Percentiles rank a stretch among this genome's conserved stretches.
phyloP scores from a whole-genome alignment of 2,113 vertebrate species.

The Nothobranchius kuhntae region DNA sequence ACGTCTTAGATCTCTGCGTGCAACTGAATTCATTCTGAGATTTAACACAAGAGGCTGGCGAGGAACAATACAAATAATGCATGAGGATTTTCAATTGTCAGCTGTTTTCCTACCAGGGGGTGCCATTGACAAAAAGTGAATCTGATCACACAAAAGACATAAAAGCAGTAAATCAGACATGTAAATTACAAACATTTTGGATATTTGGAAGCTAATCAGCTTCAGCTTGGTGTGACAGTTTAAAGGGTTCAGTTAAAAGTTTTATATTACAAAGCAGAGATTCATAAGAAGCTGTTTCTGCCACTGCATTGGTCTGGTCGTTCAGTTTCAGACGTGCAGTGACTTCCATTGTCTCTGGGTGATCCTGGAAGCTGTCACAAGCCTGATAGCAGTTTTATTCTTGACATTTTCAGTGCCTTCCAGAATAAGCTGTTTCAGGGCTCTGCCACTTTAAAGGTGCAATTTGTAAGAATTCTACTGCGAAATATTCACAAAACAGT shows the following conservation, averaged over 20 bases:
- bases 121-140: conserved; percentile 6
- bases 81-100: conserved; percentile 11
- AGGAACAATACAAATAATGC: background rate
- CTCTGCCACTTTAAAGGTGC: too few species aligned
- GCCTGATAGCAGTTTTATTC: too few species aligned
- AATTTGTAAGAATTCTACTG: too few species aligned
- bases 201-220: conserved; percentile 4
- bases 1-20: conserved; percentile 23
- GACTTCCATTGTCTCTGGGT: too few species aligned
- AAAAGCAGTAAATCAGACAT: conserved; percentile 24
- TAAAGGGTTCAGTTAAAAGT: background rate
- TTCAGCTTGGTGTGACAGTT: conserved; percentile 4
- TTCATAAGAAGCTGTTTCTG: background rate
- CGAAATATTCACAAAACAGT: too few species aligned
- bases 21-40: conserved; percentile 18
- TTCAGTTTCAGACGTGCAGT: too few species aligned
- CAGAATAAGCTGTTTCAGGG: too few species aligned
- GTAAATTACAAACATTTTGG: conserved; percentile 5
- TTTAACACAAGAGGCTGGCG: background rate
- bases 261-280: background rate
- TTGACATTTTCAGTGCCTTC: too few species aligned
- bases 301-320: too few species aligned
- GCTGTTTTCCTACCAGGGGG: background rate
- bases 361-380: too few species aligned
- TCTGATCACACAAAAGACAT: conserved; percentile 5